Conservation (phyloP, 2,113 vertebrate genomes). For the Pterophyllum scalare region DNA sequence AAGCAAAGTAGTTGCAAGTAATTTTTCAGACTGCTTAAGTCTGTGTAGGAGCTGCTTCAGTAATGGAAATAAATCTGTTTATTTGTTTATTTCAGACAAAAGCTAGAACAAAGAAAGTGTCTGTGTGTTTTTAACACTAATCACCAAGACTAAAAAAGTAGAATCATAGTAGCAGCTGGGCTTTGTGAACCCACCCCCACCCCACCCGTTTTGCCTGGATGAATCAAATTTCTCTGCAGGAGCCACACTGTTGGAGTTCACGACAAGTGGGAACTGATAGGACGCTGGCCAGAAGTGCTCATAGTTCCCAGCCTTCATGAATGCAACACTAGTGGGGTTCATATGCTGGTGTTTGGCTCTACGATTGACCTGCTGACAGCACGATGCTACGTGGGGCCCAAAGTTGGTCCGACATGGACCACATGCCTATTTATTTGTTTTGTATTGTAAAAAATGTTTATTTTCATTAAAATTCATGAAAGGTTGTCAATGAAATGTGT, state of each 20-base stretch:
- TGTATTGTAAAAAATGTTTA: constrained; percentile 57
- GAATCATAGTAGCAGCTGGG: neutral
- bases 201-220: too few species aligned
- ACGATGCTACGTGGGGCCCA: neutral
- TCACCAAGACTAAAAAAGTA: too few species aligned
- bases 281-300: neutral
- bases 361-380: constrained; percentile 23
- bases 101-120: too few species aligned
- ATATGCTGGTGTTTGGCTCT: constrained; percentile 5
- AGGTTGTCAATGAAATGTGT: constrained; percentile 22
- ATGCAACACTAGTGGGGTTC: neutral
- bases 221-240: neutral
- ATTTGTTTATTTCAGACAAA: too few species aligned
- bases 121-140: too few species aligned
- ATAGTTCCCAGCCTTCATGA: neutral
- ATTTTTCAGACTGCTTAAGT: too few species aligned
- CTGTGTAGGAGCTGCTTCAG: too few species aligned
- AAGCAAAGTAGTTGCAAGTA: too few species aligned
- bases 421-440: constrained; percentile 64
- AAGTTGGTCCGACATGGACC: neutral
- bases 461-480: constrained; percentile 68
- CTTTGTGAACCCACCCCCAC: neutral
- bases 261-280: neutral
- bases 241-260: neutral
- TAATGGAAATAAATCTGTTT: too few species aligned